Evolutionary conservation across 2,797 vertebrate genomes (phyloP).

Genomic region (Hapalemur alaotrensis): DNA sequence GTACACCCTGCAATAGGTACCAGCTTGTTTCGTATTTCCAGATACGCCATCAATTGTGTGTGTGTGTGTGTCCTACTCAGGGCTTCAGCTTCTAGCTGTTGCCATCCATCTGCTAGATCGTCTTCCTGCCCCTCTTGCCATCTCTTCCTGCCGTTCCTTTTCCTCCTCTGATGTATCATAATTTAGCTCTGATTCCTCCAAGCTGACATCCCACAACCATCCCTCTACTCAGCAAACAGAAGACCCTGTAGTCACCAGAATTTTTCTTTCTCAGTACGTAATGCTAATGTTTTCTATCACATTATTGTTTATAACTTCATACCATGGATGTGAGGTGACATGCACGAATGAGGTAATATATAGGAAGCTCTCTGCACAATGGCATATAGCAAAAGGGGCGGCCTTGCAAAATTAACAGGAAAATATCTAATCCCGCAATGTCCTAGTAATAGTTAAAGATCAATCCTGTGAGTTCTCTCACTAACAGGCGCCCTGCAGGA

Average conservation of each 20-base stretch:
- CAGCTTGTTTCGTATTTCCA: not conserved
- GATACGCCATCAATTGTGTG: not conserved
- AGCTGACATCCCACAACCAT: not conserved
- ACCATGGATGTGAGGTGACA: not conserved
- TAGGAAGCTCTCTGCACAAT: not conserved
- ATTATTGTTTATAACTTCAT: not conserved
- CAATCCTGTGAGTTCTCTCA: no score
- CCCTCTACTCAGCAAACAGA: not conserved
- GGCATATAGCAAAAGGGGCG: no score
- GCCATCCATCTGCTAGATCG: not conserved
- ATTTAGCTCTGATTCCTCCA: not conserved
- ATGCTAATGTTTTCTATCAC: not conserved
- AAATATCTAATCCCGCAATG: no score
- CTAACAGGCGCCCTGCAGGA: no score
- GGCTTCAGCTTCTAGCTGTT: not conserved
- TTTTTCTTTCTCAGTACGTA: not conserved
- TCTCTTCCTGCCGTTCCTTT: not conserved
- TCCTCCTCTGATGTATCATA: not conserved
- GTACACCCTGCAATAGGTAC: not conserved
- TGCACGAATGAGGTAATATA: not conserved
- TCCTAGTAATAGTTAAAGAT: no score
- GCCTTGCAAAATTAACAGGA: no score
- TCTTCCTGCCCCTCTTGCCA: not conserved
- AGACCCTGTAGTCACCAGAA: not conserved
- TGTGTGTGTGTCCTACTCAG: no score